phyloP scores from a whole-genome alignment of 1,140 invertebrate genomes.

The Drosophila pseudoobscura region DNA sequence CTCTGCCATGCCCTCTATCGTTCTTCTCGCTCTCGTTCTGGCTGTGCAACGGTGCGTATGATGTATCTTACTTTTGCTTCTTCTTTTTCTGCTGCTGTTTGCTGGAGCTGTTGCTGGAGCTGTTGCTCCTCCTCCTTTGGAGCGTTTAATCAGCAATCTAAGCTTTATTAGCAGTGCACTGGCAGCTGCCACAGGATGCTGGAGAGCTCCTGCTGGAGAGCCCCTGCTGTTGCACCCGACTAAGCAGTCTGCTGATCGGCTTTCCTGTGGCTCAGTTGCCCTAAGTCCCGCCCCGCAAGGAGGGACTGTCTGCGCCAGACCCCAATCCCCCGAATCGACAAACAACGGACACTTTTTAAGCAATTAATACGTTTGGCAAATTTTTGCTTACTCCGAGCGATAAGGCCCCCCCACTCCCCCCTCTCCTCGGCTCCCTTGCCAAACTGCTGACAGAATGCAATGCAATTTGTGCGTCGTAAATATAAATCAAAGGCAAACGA shows the following conservation, averaged over 20 bases:
- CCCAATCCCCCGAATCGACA: constrained; percentile 21
- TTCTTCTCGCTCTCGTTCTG: background rate
- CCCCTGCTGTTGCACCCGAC: constrained; percentile 46
- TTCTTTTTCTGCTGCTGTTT: constrained; percentile 13
- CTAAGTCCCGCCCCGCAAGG: constrained; percentile 40
- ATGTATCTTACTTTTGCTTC: constrained; percentile 55
- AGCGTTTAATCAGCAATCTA: constrained; percentile 79
- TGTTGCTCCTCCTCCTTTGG: constrained; percentile 20
- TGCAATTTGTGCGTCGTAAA: constrained; percentile 63
- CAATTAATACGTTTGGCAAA: constrained; percentile 73
- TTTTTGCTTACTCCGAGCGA: constrained; percentile 69
- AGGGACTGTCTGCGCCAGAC: constrained; percentile 19
- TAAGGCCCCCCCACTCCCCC: constrained; percentile 21
- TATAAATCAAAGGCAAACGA: constrained; percentile 57
- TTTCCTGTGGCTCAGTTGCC: constrained; percentile 64
- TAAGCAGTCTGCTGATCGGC: constrained; percentile 69
- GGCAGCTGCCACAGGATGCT: constrained; percentile 45
- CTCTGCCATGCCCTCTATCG: constrained; percentile 16
- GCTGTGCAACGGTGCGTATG: constrained; percentile 68
- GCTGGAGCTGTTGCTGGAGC: constrained; percentile 1
- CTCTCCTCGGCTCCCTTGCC: background rate
- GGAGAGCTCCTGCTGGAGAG: constrained; percentile 44
- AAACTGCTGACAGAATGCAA: constrained; percentile 62
- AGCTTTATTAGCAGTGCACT: constrained; percentile 75
- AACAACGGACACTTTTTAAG: constrained; percentile 63